Evolutionary conservation across 2,888 invertebrate species (phyloP).

Genomic region (Oligia fasciuncula): DNA sequence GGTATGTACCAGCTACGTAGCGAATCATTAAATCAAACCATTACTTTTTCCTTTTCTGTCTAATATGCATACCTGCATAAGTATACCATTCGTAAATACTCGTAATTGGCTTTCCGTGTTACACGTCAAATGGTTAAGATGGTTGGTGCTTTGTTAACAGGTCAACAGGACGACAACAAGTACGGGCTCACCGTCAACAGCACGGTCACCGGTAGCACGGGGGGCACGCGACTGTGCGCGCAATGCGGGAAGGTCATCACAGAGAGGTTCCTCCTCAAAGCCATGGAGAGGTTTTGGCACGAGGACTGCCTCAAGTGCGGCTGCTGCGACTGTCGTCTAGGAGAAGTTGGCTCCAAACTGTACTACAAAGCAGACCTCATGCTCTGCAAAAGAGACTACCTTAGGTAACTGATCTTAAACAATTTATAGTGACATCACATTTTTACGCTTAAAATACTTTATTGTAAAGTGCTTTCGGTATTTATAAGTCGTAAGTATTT

Average conservation of each 20-base stretch:
- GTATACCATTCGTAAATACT: slow-evolving; percentile 26
- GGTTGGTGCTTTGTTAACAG: slow-evolving; percentile 69
- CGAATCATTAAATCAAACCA: slow-evolving; percentile 60
- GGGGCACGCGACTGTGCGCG: slow-evolving; percentile 92
- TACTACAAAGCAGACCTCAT: slow-evolving; percentile 97
- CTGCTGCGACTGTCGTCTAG: slow-evolving; percentile 97
- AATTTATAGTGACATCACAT: slow-evolving; percentile 50
- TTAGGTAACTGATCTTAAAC: slow-evolving; percentile 91
- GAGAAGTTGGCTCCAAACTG: slow-evolving; percentile 97
- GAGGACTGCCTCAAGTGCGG: slow-evolving; percentile 98
- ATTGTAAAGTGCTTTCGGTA: slow-evolving; percentile 75
- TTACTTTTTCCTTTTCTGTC: slow-evolving; percentile 54
- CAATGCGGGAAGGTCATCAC: slow-evolving; percentile 96
- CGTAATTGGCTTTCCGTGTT: slow-evolving; percentile 40
- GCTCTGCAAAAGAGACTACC: slow-evolving; percentile 97
- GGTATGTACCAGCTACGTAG: slow-evolving; percentile 64
- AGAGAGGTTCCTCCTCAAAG: slow-evolving; percentile 95
- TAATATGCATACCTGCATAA: slow-evolving; percentile 41
- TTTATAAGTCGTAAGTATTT: slow-evolving; percentile 76
- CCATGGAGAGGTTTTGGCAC: slow-evolving; percentile 97
- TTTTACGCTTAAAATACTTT: slow-evolving; percentile 66
- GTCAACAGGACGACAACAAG: slow-evolving; percentile 87
- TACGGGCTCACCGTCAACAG: slow-evolving; percentile 78
- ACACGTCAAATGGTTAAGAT: slow-evolving; percentile 9
- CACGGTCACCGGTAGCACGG: slow-evolving; percentile 78